Base-by-base conservation (phyloP, 1,140 invertebrate genomes). In the Heliothis subflexa region DNA sequence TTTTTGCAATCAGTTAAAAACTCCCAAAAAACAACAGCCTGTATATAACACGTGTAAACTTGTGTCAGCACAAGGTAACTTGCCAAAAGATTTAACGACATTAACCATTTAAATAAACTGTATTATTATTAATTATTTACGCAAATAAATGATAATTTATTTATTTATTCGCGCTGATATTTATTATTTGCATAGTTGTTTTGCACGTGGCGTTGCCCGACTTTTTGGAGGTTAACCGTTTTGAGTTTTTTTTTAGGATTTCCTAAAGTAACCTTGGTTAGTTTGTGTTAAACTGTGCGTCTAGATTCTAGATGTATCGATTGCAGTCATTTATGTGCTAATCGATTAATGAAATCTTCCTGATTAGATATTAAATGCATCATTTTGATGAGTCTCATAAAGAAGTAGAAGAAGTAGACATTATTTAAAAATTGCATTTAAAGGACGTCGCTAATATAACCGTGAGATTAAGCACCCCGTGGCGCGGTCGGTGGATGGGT, bases 181-280 rank as follows among this genome's bases (percentile, higher is more conserved):
- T 59, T 59, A 28, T 25, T 59, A 59, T 59, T 59, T 28, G 55
- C 55, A 59, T 59, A 59, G 21, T 66, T 18, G 62, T 18, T 10
- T 66, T 66, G 62, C 62, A 47, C 62, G 62, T 66, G 62, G 62
- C 40, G 62, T 47, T 47, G 62, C 40, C 16, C 40, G 62, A 40
- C 4, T 12, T 47, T 18, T 12, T 18, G 16, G 40, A 66, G 62
- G 62, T 66, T 47, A 66, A 21, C 12, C 40, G 40, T 21, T 4
- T 66, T 16, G 62, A 47, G 18, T 3, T 66, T 47, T 66, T 55
- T n/a, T 16, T n/a, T 7, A 55, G 16, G n/a, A 55, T 55, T 55
- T 55, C 16, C 10, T 55, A n/a, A 47, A 40, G 12, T 47, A 47
- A 66, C 62, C 62, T 66, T 47, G 61, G 40, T 21, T 47, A 13